These are phyloP conservation scores for Alces alces DNA, from an alignment of 2,113 vertebrate species.

Conservation along the genomic window DNA sequence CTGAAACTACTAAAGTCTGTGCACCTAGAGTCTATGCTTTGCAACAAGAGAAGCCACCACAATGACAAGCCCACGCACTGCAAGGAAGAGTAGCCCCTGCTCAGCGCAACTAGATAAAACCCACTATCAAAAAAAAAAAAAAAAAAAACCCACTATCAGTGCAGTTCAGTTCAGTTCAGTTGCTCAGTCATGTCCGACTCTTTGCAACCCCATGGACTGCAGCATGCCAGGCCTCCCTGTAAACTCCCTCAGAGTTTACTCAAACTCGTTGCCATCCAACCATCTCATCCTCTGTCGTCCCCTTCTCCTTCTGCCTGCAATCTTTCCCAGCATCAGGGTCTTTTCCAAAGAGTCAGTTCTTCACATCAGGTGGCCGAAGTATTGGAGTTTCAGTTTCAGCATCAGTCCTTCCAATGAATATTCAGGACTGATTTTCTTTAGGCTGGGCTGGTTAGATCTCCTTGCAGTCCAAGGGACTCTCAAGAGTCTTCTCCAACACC, in stretches of 20 bases:
- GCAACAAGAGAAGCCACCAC: neutral
- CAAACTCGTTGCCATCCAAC: neutral
- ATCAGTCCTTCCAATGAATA: neutral
- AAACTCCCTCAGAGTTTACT: neutral
- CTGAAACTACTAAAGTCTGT: neutral
- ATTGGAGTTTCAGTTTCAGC: neutral
- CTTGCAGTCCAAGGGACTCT: neutral
- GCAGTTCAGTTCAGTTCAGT: neutral
- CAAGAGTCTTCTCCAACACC: neutral
- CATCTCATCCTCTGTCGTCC: neutral
- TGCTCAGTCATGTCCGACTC: accelerated
- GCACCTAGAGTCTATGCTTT: neutral
- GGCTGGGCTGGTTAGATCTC: neutral
- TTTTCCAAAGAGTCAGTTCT: neutral
- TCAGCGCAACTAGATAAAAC: neutral
- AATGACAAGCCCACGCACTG: neutral
- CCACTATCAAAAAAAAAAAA: too few species aligned
- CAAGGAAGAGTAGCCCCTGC: neutral
- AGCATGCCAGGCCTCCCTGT: neutral
- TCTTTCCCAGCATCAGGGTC: neutral
- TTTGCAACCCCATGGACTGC: neutral
- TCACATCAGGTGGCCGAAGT: neutral
- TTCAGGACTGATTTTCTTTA: neutral
- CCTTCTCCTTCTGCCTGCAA: neutral
- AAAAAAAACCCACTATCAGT: neutral